A percentile compares a stretch with the other conserved stretches of the same genome.
Evolutionary conservation across 2,888 invertebrate species (phyloP).

Genomic region (Mesodorylaimus sp.): DNA sequence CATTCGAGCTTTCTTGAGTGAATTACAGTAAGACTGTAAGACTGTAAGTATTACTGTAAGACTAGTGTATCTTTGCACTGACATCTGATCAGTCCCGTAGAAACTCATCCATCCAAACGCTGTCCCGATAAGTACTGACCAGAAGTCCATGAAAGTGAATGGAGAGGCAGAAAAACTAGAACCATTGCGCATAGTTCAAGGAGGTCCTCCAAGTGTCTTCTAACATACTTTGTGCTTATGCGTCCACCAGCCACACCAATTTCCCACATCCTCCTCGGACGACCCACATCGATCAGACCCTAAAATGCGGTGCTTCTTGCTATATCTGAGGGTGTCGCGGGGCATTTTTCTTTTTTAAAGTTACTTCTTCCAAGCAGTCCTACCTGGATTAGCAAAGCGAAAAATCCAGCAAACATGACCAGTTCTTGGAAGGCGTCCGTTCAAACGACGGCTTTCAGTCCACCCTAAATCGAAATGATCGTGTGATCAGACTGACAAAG

Average conservation of each 20-base stretch:
- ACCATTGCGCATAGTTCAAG: no score
- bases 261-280: background rate
- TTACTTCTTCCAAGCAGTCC: background rate
- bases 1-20: conserved; percentile 8
- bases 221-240: background rate
- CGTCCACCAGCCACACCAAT: background rate
- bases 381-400: conserved; percentile 8
- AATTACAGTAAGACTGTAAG: no score
- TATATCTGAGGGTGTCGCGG: no score
- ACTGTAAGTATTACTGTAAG: no score
- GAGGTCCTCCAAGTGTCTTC: no score
- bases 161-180: conserved; percentile 6
- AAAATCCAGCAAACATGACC: conserved; percentile 12
- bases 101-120: conserved; percentile 7
- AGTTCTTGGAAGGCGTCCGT: conserved; percentile 64
- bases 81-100: conserved; percentile 11
- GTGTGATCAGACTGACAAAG: no score
- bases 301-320: no score
- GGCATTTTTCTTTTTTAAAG: no score
- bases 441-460: conserved; percentile 55
- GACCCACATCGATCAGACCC: conserved; percentile 3
- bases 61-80: conserved; percentile 10
- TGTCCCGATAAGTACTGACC: conserved; percentile 10
- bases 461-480: conserved; percentile 52
- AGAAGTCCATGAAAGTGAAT: conserved; percentile 10